Conservation (phyloP, 2,113 vertebrate genomes). For the Struthio camelus region DNA sequence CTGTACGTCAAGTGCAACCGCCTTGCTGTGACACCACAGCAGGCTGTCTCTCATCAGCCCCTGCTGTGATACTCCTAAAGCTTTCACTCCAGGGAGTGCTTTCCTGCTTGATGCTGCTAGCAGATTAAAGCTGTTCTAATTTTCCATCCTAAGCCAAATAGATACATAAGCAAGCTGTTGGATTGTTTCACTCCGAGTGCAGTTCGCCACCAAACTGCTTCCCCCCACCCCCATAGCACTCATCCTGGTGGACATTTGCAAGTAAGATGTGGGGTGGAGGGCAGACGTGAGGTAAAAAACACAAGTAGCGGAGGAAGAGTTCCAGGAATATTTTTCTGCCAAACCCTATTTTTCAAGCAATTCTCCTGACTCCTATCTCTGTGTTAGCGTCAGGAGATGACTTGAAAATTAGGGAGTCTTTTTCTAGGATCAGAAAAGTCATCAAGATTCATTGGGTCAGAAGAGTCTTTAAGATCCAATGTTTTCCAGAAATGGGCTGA, state of each 20-base stretch:
- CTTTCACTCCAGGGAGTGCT: constrained; percentile 75
- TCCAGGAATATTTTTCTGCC: constrained; percentile 28
- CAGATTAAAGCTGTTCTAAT: constrained; percentile 81
- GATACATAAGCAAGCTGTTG: constrained; percentile 83
- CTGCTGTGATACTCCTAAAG: constrained; percentile 61
- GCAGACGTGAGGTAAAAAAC: constrained; percentile 38
- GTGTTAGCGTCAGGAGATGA: constrained; percentile 64
- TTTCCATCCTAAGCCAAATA: constrained; percentile 80
- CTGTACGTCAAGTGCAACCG: background rate
- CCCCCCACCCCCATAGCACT: constrained; percentile 12
- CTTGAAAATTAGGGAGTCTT: constrained; percentile 69
- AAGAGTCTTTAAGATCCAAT: constrained; percentile 68
- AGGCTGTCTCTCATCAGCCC: constrained; percentile 65
- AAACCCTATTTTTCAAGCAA: constrained; percentile 50
- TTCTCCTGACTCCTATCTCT: constrained; percentile 43
- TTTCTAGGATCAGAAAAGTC: constrained; percentile 64
- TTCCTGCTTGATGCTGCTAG: constrained; percentile 72
- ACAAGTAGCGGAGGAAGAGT: background rate
- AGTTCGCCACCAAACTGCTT: background rate
- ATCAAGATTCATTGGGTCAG: constrained; percentile 73
- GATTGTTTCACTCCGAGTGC: constrained; percentile 41
- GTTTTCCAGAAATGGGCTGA: constrained; percentile 70
- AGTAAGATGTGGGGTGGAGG: constrained; percentile 54
- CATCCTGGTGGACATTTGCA: constrained; percentile 63
- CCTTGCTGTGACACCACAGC: background rate